Conservation (phyloP, 2,888 invertebrate species). For the Nemapogon koenigi region DNA sequence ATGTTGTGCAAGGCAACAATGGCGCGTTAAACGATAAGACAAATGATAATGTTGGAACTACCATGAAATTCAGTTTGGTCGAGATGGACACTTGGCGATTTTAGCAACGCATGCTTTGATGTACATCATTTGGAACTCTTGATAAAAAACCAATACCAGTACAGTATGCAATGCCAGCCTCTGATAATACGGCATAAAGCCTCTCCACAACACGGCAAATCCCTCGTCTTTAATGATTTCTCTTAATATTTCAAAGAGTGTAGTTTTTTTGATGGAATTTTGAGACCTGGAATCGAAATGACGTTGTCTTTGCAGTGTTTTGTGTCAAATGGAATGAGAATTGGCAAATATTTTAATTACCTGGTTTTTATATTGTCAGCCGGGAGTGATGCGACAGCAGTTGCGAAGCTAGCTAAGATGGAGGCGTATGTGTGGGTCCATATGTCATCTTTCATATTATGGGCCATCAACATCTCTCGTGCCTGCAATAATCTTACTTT, state of each 20-base stretch:
- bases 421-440: slow-evolving; percentile 87
- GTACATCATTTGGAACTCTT: too few species aligned
- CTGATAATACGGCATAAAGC: slow-evolving; percentile 93
- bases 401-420: slow-evolving; percentile 94
- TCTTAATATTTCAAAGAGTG: slow-evolving; percentile 70
- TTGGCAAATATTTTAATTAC: too few species aligned
- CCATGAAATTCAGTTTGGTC: too few species aligned
- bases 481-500: too few species aligned
- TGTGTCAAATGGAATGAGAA: slow-evolving; percentile 44
- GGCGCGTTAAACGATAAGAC: too few species aligned
- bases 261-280: not conserved
- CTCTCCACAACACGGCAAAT: slow-evolving; percentile 89
- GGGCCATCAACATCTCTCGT: slow-evolving; percentile 38
- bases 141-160: slow-evolving; percentile 89
- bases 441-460: slow-evolving; percentile 74
- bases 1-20: too few species aligned
- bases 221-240: slow-evolving; percentile 83
- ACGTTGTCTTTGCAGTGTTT: slow-evolving; percentile 92
- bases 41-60: too few species aligned
- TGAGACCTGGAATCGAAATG: slow-evolving; percentile 57
- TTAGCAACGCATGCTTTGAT: too few species aligned
- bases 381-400: slow-evolving; percentile 93
- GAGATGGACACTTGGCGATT: too few species aligned
- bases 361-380: slow-evolving; percentile 98
- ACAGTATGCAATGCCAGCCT: slow-evolving; percentile 94